A percentile compares a stretch with the other conserved stretches of the same genome.
Conservation (phyloP, 2,888 invertebrate genomes). For the Limulus polyphemus region DNA sequence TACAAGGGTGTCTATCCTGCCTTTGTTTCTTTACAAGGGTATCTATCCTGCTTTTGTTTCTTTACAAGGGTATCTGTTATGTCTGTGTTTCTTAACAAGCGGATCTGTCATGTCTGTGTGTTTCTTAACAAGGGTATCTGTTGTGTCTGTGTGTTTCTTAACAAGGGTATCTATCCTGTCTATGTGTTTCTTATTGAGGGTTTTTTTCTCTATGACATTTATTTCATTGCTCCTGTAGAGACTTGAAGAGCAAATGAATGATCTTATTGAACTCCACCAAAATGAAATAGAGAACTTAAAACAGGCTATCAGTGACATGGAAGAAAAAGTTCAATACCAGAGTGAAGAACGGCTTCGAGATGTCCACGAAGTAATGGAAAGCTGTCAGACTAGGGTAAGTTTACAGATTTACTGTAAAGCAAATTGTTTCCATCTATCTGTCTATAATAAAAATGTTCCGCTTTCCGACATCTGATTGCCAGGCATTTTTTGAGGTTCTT, state of each 20-base stretch:
- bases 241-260: conserved; percentile 93
- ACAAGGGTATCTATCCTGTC: too few species aligned
- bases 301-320: conserved; percentile 87
- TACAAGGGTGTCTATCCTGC: too few species aligned
- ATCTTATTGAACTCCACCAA: conserved; percentile 93
- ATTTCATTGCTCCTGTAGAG: conserved; percentile 46
- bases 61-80: too few species aligned
- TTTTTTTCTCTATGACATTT: not conserved
- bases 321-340: conserved; percentile 96
- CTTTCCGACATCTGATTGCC: not conserved
- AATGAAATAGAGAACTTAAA: conserved; percentile 92
- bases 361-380: conserved; percentile 90
- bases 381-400: conserved; percentile 83
- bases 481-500: too few species aligned
- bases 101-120: too few species aligned
- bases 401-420: not conserved
- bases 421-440: not conserved
- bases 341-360: conserved; percentile 92
- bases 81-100: too few species aligned
- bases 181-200: too few species aligned
- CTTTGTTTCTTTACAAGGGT: too few species aligned
- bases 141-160: too few species aligned
- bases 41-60: too few species aligned
- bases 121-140: too few species aligned
- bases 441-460: not conserved